phyloP scores from a whole-genome alignment of 2,888 invertebrate genomes.

The Cheilosia variabilis region DNA sequence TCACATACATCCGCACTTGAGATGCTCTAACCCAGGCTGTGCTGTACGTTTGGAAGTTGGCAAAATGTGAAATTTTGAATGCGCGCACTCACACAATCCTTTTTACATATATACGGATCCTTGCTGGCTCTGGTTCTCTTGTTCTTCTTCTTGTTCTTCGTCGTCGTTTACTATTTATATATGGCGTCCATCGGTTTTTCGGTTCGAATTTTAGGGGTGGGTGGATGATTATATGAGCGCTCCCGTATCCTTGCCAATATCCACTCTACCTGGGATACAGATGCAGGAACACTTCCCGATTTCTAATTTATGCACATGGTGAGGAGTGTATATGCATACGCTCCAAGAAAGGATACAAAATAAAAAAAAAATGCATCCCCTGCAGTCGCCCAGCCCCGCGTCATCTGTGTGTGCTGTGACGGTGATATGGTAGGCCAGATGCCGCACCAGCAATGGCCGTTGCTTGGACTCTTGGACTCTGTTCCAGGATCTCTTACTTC shows the following conservation, averaged over 20 bases:
- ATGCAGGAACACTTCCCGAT: constrained; percentile 67
- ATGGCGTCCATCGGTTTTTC: constrained; percentile 38
- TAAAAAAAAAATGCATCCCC: constrained; percentile 68
- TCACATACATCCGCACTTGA: constrained; percentile 55
- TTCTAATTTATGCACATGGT: constrained; percentile 68
- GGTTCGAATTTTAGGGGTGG: constrained; percentile 14
- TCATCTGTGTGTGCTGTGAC: constrained; percentile 36
- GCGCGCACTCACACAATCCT: constrained; percentile 72
- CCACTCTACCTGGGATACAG: constrained; percentile 55
- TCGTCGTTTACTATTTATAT: constrained; percentile 49
- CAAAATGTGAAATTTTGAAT: constrained; percentile 73
- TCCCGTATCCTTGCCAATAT: constrained; percentile 58
- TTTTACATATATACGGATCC: constrained; percentile 46
- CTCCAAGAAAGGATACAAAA: constrained; percentile 70
- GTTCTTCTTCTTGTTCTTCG: constrained; percentile 58
- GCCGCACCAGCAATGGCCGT: constrained; percentile 43
- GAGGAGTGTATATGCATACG: constrained; percentile 36
- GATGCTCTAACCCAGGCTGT: constrained; percentile 38
- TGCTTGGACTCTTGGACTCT: constrained; percentile 58
- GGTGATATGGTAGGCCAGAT: constrained; percentile 32
- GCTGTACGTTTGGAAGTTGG: constrained; percentile 50
- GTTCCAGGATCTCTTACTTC: constrained; percentile 55
- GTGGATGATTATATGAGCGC: constrained; percentile 4
- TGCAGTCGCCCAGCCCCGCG: constrained; percentile 14
- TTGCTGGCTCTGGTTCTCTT: constrained; percentile 45